These are phyloP conservation scores for Andrena bucephala DNA, from an alignment of 2,888 invertebrate genomes.

Conservation along the genomic window DNA sequence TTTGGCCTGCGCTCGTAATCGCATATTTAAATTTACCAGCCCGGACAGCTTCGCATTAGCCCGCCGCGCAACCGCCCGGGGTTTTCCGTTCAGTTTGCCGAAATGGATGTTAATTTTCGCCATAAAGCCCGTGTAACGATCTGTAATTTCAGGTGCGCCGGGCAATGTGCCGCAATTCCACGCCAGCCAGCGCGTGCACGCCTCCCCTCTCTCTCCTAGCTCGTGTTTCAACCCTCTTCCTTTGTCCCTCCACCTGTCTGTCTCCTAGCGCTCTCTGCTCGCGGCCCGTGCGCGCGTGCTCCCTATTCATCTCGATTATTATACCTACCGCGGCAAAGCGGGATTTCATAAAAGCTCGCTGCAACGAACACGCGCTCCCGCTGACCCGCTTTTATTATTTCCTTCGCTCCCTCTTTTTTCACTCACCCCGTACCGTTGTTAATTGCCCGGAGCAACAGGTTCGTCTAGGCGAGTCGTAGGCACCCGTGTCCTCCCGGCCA, in stretches of 20 bases:
- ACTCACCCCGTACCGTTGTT: slow-evolving; percentile 55
- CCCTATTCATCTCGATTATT: slow-evolving; percentile 60
- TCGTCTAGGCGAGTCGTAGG: slow-evolving; percentile 54
- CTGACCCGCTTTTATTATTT: slow-evolving; percentile 56
- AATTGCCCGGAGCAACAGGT: slow-evolving; percentile 73
- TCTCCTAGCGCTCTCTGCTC: slow-evolving; percentile 16
- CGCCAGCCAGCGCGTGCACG: neutral
- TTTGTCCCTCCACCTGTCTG: slow-evolving; percentile 24
- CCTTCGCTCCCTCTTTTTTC: slow-evolving; percentile 31
- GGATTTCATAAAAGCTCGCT: slow-evolving; percentile 58
- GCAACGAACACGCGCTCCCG: slow-evolving; percentile 50
- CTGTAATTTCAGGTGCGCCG: slow-evolving; percentile 50
- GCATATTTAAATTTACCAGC: slow-evolving; percentile 46
- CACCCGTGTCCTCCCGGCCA: slow-evolving; percentile 1
- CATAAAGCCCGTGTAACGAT: slow-evolving; percentile 57
- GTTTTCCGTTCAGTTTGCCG: slow-evolving; percentile 58
- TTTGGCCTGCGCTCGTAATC: slow-evolving; percentile 5
- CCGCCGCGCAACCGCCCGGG: slow-evolving; percentile 4
- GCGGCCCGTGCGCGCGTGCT: slow-evolving; percentile 27
- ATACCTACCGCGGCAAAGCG: slow-evolving; percentile 37
- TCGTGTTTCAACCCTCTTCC: neutral
- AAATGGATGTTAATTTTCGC: slow-evolving; percentile 58
- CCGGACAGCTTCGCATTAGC: slow-evolving; percentile 33
- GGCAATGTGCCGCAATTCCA: slow-evolving; percentile 36
- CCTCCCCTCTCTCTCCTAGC: neutral